Base-by-base conservation (phyloP, 2,113 vertebrate genomes). In the Eurystomus gularis region DNA sequence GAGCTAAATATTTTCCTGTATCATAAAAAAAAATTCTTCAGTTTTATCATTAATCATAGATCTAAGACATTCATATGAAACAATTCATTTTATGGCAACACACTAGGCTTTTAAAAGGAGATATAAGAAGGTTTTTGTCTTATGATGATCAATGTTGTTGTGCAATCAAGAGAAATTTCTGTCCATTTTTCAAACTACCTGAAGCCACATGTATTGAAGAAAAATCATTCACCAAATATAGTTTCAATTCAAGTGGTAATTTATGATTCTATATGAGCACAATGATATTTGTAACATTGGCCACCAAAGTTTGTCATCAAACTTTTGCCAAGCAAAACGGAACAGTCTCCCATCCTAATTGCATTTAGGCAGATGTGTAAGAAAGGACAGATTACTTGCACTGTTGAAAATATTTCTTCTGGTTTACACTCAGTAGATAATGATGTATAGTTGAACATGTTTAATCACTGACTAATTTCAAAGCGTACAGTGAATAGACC, bases 61-160 rank as follows among this genome's bases (percentile, higher is more conserved):
- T 73, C 39, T 71, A 91, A 86, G 83, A 69, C 17, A 17, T 93
- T 82, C 39, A 61, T 52, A 69, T 40, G 57, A 95, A 94, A 40
- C 35, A 91, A 93, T 72, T 79, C 39, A 20, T 95, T 95, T 88
- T 69, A 60, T 46, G 9, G 40, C 49, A 93, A 85, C 66, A 73
- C 10, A 51, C 10, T 46, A 73, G 28, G 65, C 49, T 96, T 94
- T 78, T 93, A 77, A 95, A 90, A 88, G 49, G 61, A 88, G 54
- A 72, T 72, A 31, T 35, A 40, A 85, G 40, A 90, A 15, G n/a
- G 44, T 86, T 96, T 95, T 54, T 61, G 49, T 95, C 89, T 96
- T 91, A 65, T 3, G 19, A 91, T 52, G 57, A 93, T 93, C 81
- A 46, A 82, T 87, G 78, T 82, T 33, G 8, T 80, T 86, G 48